These are phyloP conservation scores for Osmoderma eremita DNA, from an alignment of 2,888 invertebrate species.

Conservation along the genomic window DNA sequence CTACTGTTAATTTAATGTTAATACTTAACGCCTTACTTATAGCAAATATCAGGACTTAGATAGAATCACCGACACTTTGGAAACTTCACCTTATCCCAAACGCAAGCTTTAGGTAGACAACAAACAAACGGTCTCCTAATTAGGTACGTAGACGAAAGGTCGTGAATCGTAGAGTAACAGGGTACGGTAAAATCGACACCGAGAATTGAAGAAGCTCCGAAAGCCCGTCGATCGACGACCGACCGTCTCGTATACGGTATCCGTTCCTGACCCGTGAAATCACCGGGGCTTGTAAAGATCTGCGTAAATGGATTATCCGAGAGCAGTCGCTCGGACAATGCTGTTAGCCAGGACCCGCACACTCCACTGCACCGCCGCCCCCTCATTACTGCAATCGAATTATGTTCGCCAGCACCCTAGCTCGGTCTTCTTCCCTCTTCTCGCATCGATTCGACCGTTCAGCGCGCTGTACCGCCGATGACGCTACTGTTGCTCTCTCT, in stretches of 20 bases:
- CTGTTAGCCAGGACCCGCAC: slow-evolving; percentile 57
- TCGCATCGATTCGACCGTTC: slow-evolving; percentile 36
- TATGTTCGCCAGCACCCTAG: slow-evolving; percentile 48
- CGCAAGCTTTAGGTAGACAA: slow-evolving; percentile 10
- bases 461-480: neutral
- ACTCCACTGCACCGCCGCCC: slow-evolving; percentile 57
- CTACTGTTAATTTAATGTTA: no score
- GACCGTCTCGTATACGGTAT: neutral
- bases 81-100: no score
- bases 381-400: slow-evolving; percentile 59
- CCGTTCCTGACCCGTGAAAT: slow-evolving; percentile 52
- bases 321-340: slow-evolving; percentile 62
- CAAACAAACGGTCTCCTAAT: slow-evolving; percentile 23
- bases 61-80: no score
- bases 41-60: no score
- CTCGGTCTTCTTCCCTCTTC: slow-evolving; percentile 31
- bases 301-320: slow-evolving; percentile 61
- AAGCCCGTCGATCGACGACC: neutral
- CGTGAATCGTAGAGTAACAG: neutral
- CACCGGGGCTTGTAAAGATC: slow-evolving; percentile 61
- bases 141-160: slow-evolving; percentile 20
- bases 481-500: neutral
- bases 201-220: slow-evolving; percentile 1
- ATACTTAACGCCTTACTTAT: no score
- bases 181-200: slow-evolving; percentile 12